Percentiles rank a stretch among this genome's conserved stretches.
Conservation (phyloP, 2,113 vertebrate genomes). For the Desmodus rotundus region DNA sequence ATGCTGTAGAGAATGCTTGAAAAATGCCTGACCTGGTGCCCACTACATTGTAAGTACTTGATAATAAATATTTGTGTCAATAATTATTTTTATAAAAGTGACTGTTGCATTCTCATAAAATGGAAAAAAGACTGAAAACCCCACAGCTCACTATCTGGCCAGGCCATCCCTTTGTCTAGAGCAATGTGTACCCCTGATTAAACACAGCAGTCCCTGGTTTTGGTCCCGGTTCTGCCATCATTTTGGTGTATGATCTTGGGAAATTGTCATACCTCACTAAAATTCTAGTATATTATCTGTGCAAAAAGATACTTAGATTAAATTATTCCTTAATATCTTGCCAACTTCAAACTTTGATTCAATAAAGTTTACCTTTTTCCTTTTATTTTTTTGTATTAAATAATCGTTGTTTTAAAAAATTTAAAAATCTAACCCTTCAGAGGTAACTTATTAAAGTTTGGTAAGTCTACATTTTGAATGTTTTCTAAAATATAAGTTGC, state of each 20-base stretch:
- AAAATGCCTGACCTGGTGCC: not conserved
- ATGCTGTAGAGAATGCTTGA: not conserved
- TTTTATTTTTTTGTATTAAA: not conserved
- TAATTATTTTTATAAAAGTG: not conserved
- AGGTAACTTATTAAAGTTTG: not conserved
- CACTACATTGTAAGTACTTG: not conserved
- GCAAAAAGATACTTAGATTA: not conserved
- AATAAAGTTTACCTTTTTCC: not conserved
- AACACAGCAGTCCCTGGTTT: not conserved
- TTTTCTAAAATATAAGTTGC: not conserved
- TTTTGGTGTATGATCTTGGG: not conserved
- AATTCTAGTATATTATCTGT: not conserved
- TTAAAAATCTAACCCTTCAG: not conserved
- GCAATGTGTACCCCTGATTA: not conserved
- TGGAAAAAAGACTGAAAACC: not conserved
- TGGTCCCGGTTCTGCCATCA: not conserved
- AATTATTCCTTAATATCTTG: not conserved
- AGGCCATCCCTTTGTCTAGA: not conserved
- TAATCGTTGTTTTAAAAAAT: not conserved
- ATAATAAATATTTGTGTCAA: not conserved
- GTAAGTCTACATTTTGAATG: not conserved
- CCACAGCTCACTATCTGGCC: not conserved
- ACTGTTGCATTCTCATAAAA: not conserved
- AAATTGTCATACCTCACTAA: not conserved
- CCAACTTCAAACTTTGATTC: not conserved